Evolutionary conservation across 2,888 invertebrate genomes (phyloP).

Genomic region (Salpingus planirostris): DNA sequence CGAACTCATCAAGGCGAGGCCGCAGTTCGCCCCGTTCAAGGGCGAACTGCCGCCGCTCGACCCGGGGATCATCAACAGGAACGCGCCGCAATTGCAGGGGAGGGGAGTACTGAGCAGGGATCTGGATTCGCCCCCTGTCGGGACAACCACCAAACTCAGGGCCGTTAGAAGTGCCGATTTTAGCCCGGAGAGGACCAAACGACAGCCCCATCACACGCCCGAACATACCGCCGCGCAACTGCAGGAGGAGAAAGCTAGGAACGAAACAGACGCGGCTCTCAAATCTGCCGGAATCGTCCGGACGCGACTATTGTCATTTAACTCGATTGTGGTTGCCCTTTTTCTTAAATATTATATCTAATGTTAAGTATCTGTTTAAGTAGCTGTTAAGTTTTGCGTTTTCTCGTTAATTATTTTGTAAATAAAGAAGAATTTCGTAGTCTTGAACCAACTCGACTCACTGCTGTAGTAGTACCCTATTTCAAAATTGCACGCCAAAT

Average conservation of each 20-base stretch:
- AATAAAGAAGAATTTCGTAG: too few relatives aligned
- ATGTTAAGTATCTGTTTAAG: slow-evolving; percentile 5
- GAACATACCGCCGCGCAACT: slow-evolving; percentile 28
- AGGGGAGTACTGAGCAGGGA: slow-evolving; percentile 30
- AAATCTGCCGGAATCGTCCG: too few relatives aligned
- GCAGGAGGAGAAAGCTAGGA: slow-evolving; percentile 5
- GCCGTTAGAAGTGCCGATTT: slow-evolving; percentile 33
- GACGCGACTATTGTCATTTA: not conserved
- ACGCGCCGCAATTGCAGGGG: slow-evolving; percentile 31
- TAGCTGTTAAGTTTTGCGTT: slow-evolving; percentile 14
- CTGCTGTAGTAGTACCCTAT: too few relatives aligned
- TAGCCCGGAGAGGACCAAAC: slow-evolving; percentile 18
- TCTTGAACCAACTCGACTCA: too few relatives aligned
- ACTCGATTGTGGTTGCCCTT: slow-evolving; percentile 11
- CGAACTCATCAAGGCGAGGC: slow-evolving; percentile 52
- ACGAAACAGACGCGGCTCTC: too few relatives aligned
- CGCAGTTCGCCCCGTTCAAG: slow-evolving; percentile 66
- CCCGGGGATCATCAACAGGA: slow-evolving; percentile 40
- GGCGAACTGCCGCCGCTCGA: slow-evolving; percentile 62
- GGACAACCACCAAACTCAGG: slow-evolving; percentile 40
- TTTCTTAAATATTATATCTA: slow-evolving; percentile 11
- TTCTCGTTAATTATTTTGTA: slow-evolving; percentile 20
- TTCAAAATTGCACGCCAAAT: too few relatives aligned
- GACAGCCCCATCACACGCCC: slow-evolving; percentile 33
- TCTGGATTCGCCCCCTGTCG: slow-evolving; percentile 28